Conservation (phyloP, 2,888 invertebrate genomes). For the Sympetrum striolatum region DNA sequence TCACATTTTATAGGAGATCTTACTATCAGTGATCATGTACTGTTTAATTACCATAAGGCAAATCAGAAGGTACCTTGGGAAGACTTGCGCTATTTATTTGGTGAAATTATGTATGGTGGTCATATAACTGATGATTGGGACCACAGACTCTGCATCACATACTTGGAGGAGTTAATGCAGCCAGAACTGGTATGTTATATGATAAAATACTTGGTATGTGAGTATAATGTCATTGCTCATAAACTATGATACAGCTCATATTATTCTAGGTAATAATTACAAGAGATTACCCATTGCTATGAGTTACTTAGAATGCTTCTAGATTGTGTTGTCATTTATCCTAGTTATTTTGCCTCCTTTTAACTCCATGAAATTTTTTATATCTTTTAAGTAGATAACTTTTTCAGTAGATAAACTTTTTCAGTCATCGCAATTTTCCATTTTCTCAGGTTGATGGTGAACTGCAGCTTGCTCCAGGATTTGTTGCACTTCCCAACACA, state of each 20-base stretch:
- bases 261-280: no score
- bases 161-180: conserved; percentile 92
- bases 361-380: neutral
- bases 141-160: conserved; percentile 83
- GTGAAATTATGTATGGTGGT: conserved; percentile 98
- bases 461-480: conserved; percentile 86
- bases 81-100: conserved; percentile 92
- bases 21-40: conserved; percentile 91
- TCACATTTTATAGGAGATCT: conserved; percentile 71
- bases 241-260: no score
- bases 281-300: no score
- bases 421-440: neutral
- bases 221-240: neutral
- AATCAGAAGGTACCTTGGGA: conserved; percentile 97
- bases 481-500: conserved; percentile 90
- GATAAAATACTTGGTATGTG: neutral
- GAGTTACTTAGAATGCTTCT: no score
- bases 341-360: no score
- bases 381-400: no score
- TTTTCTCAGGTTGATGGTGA: conserved; percentile 84
- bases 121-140: conserved; percentile 99
- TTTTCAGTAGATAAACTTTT: no score
- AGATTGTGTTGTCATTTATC: no score
- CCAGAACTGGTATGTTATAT: conserved; percentile 75
- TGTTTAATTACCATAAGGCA: conserved; percentile 93